Evolutionary conservation across 2,113 vertebrate genomes (phyloP), one percentile per base, ranked within the genome.

Genomic region (Equus przewalskii): DNA sequence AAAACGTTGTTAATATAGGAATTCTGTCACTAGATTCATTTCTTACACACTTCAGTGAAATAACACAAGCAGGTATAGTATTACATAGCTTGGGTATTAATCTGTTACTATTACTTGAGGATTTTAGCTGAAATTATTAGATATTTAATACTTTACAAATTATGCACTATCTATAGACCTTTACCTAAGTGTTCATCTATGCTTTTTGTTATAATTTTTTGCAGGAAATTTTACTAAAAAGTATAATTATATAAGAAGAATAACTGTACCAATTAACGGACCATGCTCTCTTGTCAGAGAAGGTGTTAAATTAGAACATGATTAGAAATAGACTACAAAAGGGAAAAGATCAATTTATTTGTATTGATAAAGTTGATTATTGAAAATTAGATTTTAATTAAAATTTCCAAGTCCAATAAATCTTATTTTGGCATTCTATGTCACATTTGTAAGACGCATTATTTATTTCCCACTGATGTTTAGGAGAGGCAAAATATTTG

Each of bases 371-470:
- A 72, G 10, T 1, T 85, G 51, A 93, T 56, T 51, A 67, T 0
- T 94, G 30, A 97, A 97, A 93, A 84, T 60, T 75, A 78, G 13
- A 2, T 79, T 93, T 91, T 64, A 89, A 49, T 78, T 94, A 93
- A 92, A 88, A 72, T 33, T 65, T 58, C 58, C 11, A 93, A 82
- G 82, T 86, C 13, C 36, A 95, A 19, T 51, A 67, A 76, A 67
- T 96, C 67, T 95, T 88, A 88, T 64, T 88, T 83, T 84, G 21
- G 75, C 7, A 64, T 80, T 75, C 24, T 41, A 95, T 12, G 26
- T 91, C 18, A 87, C 8, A 41, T 95, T 92, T 30, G 33, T 69
- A 81, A 92, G 12, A 89, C 58, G 6, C 0, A 91, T 82, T 56
- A 70, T 30, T 70, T 60, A 94, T 92, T 84, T 81, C 7, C 80